Evolutionary conservation across 2,113 vertebrate genomes (phyloP), one percentile per base, ranked within the genome.

Genomic region (Neolamprologus fasciatus): DNA sequence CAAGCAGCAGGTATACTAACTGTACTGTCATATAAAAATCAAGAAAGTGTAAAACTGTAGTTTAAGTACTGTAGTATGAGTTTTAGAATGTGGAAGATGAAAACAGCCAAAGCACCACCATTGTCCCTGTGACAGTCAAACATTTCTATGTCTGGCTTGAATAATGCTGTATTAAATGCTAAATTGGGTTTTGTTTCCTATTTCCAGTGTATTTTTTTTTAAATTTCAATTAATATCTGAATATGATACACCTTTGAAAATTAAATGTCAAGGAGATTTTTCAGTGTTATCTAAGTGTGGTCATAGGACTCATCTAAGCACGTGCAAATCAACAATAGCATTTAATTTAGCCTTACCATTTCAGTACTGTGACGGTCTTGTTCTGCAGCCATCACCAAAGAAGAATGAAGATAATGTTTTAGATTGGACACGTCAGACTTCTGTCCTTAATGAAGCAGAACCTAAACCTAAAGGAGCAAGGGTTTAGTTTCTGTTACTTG

Each of bases 101-200:
- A n/a, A 66, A 66, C 61, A 37, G 61, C 61, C 31, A n/a, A 35
- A 4, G 19, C 4, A 66, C 33, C 61, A 66, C 26, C 26, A 31
- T 31, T 61, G 57, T 31, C 8, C 57, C 5, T 31, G 57, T 31
- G 26, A 61, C 26, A 61, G 8, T 31, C 57, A 61, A 61, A n/a
- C 61, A 37, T 66, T 37, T 66, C 61, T n/a, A 12, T 0, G 2
- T 66, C 0, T 37, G 63, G 0, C 7, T 37, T 8, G 19, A 68
- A 8, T 40, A 68, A 40, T 23, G 7, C n/a, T 68, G 63, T 13
- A 21, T 40, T 68, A 68, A 68, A 68, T 40, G 19, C 33, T 21
- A 9, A 68, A 40, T 68, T 7, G 3, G n/a, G 7, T 0, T 37
- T 40, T 21, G n/a, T 40, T 40, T 40, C 35, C 7, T 8, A 68